phyloP scores from a whole-genome alignment of 2,888 invertebrate species.

The Smittia aterrima region DNA sequence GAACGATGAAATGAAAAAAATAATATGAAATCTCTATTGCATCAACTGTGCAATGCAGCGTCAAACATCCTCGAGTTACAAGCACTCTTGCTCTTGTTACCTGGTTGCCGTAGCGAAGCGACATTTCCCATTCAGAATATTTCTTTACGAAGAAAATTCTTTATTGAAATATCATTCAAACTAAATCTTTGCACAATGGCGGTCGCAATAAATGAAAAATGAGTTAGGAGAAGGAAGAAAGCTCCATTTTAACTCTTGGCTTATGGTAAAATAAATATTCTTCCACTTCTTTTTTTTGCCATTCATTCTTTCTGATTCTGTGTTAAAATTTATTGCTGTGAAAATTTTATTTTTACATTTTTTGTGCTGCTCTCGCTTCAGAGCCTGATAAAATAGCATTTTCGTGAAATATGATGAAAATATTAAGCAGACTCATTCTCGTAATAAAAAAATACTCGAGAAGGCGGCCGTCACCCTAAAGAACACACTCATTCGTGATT shows the following conservation, averaged over 20 bases:
- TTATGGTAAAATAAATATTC: constrained; percentile 35
- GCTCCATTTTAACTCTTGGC: constrained; percentile 26
- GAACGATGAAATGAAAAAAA: neutral
- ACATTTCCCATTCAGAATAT: neutral
- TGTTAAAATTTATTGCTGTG: constrained; percentile 30
- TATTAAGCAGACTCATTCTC: constrained; percentile 30
- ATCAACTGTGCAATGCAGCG: neutral
- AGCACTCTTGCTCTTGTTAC: neutral
- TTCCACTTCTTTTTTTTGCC: constrained; percentile 6
- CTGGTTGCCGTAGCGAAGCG: neutral
- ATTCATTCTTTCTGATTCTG: neutral
- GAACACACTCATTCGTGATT: constrained; percentile 4
- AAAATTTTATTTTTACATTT: constrained; percentile 27
- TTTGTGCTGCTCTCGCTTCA: neutral
- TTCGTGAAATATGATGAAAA: constrained; percentile 38
- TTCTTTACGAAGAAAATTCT: neutral
- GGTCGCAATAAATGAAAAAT: constrained; percentile 30
- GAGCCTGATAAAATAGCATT: constrained; percentile 31
- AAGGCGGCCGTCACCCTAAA: neutral
- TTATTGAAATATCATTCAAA: constrained; percentile 21
- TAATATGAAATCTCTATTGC: no score
- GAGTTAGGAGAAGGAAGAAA: neutral
- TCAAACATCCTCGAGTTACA: neutral
- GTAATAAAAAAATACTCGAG: no score
- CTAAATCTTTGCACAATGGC: constrained; percentile 24